Evolutionary conservation across 92 coral and sea anemone genomes (phyloP), one percentile per base, ranked within the genome.

Genomic region (Palythoa caribaeorum): DNA sequence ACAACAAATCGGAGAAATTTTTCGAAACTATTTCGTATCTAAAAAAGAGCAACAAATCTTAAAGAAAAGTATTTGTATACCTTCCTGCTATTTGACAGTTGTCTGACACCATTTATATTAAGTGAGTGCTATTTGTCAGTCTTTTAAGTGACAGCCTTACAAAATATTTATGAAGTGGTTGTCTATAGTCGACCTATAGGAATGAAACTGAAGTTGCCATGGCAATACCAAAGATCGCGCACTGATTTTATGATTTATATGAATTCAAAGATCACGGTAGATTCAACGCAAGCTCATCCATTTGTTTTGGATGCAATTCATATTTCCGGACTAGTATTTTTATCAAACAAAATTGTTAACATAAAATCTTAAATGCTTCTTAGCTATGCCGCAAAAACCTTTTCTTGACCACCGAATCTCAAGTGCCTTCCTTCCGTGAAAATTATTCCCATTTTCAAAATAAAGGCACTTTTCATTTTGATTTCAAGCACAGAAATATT

Each of bases 301-400:
- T 81, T 81, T 81, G 86, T 81, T 81, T 66, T 81, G 86, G 60
- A 48, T 81, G 86, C 86, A 81, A 65, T 81, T 66, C 86, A 66
- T 81, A 66, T 81, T 81, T 81, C 86, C 86, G 86, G 86, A 78
- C 14, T 47, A 81, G 15, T 68, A 10, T 47, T 13, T 63, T 39
- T 51, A 44, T 12, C 65, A 63, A 80, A 48, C 86, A 37, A 35
- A 37, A 40, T 44, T 81, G 38, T 66, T 66, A 39, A 81, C 62
- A 51, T 52, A 38, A 79, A 65, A 17, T 44, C 54, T 80, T 14
- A 50, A 9, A 63, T 28, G 21, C 65, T 13, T 68, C 71, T 12
- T 14, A 19, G 47, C 38, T 16, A 17, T 51, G 60, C 65, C 38
- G 75, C 35, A 3, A 28, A 53, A 13, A 37, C 36, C 21, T 77